phyloP scores from a whole-genome alignment of 2,113 vertebrate genomes.

The Triplophysa tibetana region DNA sequence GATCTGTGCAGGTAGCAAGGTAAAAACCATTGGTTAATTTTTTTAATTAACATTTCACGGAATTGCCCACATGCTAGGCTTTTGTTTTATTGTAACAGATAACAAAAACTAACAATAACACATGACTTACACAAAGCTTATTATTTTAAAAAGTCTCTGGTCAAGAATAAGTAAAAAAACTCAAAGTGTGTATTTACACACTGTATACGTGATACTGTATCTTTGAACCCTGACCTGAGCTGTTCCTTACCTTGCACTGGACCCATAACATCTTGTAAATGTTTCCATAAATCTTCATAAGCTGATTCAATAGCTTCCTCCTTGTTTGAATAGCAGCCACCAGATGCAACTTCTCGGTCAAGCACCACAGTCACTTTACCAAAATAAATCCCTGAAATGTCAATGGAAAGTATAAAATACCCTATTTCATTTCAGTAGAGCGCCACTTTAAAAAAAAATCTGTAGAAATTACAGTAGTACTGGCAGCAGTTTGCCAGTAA shows the following conservation, averaged over 20 bases:
- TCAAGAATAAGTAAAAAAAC: no score
- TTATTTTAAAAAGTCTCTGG: no score
- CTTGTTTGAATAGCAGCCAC: neutral
- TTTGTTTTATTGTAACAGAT: no score
- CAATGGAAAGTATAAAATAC: neutral
- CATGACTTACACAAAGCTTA: no score
- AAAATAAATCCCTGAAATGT: neutral
- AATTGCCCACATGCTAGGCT: no score
- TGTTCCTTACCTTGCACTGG: conserved; percentile 16
- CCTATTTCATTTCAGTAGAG: neutral
- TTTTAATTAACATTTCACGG: no score
- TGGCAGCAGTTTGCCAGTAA: no score
- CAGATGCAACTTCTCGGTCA: conserved; percentile 20
- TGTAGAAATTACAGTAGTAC: no score
- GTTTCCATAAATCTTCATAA: conserved; percentile 32
- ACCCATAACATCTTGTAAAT: conserved; percentile 4
- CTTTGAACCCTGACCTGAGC: neutral
- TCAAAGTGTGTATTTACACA: neutral
- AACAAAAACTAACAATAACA: no score
- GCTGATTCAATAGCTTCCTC: conserved; percentile 43
- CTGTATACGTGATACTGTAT: neutral
- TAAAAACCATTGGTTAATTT: no score
- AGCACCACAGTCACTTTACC: conserved; percentile 9
- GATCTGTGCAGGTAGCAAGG: no score
- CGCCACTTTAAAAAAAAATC: neutral